Percentiles rank a stretch among this genome's conserved stretches.
These are phyloP conservation scores for Urosaurus nigricauda DNA, from an alignment of 2,797 vertebrate genomes.

Conservation along the genomic window DNA sequence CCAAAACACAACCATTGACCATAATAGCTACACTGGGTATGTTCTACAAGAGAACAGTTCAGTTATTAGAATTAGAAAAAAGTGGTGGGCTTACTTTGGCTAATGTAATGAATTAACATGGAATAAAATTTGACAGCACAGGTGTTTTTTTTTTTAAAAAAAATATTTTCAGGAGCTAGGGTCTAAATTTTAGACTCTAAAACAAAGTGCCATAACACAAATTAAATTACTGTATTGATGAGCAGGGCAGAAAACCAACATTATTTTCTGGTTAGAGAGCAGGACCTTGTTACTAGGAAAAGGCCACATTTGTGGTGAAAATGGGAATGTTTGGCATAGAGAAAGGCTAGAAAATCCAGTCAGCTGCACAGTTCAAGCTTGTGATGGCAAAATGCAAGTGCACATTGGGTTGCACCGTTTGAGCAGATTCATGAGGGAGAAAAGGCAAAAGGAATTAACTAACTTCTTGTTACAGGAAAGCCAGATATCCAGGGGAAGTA, in stretches of 20 bases:
- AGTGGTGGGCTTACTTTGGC: background rate
- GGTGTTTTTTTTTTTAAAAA: background rate
- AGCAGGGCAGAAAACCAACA: background rate
- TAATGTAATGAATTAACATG: background rate
- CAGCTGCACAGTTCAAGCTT: background rate
- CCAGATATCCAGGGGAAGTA: background rate
- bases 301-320: background rate
- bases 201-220: background rate
- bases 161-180: background rate
- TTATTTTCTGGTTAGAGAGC: background rate
- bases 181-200: background rate
- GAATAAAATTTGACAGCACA: background rate
- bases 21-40: background rate
- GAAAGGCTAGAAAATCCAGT: background rate
- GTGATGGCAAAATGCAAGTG: background rate
- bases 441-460: background rate
- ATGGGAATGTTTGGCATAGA: background rate
- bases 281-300: background rate
- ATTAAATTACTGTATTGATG: background rate
- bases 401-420: background rate
- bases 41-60: background rate
- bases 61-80: conserved; percentile 5
- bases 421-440: background rate
- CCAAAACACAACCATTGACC: background rate
- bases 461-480: background rate